Evolutionary conservation across 2,797 vertebrate genomes (phyloP), one percentile per base, ranked within the genome.

Genomic region (Cetoscarus ocellatus): DNA sequence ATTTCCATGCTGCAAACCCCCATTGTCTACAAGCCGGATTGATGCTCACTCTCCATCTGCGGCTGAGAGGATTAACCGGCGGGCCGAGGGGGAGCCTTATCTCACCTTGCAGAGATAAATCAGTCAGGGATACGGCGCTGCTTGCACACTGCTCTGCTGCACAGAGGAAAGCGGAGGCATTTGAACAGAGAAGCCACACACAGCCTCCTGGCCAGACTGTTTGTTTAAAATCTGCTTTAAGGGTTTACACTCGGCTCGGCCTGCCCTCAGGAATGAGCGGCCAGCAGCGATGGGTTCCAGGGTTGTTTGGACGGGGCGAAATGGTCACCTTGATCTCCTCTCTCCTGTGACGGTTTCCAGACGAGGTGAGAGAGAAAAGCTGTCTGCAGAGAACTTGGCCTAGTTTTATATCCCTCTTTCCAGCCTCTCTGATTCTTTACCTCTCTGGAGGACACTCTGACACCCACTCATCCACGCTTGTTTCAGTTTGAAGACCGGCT

Each of bases 51-150:
- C 86, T 89, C 77, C 76, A 73, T 84, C 77, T 74, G 79, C 63
- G 70, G 70, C 74, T 75, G 81, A 82, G 78, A 78, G 91, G 91
- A 94, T 94, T 95, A 93, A 19, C 75, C 75, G 80, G 62, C 69
- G 10, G 73, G 81, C 82, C 60, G 67, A 81, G 70, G 61, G 80
- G 71, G 71, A 62, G 82, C 82, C 87, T 94, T 95, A 93, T 94
- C 93, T 92, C 79, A 80, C 88, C 88, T 87, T 76, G 71, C 88
- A 88, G 83, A 83, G 83, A 92, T 92, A 92, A 91, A 92, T 93
- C 93, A 93, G 89, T 88, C 80, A 61, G 81, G 77, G 83, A 88
- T 86, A 82, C 53, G 53, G 62, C 14, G 12, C 77, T 62, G 75
- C 84, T 86, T 79, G 61, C 78, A 79, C 54, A 49, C 59, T 39